Percentiles rank a stretch among this genome's conserved stretches.
Conservation (phyloP, 2,797 vertebrate genomes). For the Pyrocephalus nanus region DNA sequence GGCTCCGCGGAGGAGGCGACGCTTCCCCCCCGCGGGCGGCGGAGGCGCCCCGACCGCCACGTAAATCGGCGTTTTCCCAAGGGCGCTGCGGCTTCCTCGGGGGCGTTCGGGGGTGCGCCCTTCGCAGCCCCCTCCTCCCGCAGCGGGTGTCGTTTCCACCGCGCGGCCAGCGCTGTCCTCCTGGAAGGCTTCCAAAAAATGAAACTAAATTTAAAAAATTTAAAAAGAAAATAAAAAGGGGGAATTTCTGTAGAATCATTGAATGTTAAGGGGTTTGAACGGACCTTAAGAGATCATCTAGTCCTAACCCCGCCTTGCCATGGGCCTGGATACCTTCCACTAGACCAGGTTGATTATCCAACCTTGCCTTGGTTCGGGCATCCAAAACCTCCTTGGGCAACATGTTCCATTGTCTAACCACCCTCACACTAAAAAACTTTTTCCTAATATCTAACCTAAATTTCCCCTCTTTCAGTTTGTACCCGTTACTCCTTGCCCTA, state of each 20-base stretch:
- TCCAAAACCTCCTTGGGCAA: neutral
- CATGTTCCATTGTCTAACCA: neutral
- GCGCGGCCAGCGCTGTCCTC: too few relatives aligned
- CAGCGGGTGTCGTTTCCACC: rapidly evolving
- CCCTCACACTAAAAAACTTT: neutral
- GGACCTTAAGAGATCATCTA: too few relatives aligned
- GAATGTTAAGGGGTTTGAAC: neutral
- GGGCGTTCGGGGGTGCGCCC: neutral
- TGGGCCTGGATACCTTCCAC: neutral
- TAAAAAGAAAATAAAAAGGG: neutral
- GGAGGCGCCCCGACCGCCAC: too few relatives aligned
- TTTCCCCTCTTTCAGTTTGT: neutral
- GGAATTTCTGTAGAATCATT: neutral
- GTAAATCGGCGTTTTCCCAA: neutral
- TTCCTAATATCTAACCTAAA: neutral
- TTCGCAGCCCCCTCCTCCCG: neutral
- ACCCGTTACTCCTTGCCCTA: neutral
- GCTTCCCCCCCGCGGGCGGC: too few relatives aligned
- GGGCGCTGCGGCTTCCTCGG: neutral
- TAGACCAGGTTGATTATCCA: neutral
- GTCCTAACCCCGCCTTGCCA: neutral
- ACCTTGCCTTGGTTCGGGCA: rapidly evolving
- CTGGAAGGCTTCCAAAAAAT: neutral
- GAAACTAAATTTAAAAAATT: neutral
- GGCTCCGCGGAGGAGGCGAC: too few relatives aligned